These are phyloP conservation scores for Piscicola geometra DNA, from an alignment of 2,888 invertebrate species.

Conservation along the genomic window DNA sequence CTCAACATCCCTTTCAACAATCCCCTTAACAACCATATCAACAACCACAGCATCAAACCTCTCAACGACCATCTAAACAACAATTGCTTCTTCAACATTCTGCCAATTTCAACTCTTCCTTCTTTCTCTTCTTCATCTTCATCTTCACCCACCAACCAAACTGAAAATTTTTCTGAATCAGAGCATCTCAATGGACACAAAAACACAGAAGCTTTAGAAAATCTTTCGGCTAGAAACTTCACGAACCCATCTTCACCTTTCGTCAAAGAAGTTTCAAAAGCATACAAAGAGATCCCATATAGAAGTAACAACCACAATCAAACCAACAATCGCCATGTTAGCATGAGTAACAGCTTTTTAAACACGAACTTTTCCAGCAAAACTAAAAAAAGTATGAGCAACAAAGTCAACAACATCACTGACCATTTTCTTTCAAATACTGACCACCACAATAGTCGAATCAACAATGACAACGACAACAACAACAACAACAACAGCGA, in stretches of 20 bases:
- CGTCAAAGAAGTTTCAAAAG: no score
- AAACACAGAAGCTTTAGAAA: neutral
- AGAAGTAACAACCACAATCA: no score
- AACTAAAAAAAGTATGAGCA: neutral
- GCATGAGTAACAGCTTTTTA: neutral
- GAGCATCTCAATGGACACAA: neutral
- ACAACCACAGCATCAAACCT: no score
- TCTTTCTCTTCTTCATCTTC: neutral
- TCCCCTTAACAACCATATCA: neutral
- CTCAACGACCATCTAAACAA: neutral
- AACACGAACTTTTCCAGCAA: no score
- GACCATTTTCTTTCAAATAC: neutral
- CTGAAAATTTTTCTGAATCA: neutral
- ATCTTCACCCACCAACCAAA: neutral
- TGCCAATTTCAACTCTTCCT: neutral
- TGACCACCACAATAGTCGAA: neutral
- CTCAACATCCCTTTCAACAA: neutral
- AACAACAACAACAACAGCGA: neutral
- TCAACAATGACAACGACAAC: neutral
- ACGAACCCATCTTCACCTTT: no score
- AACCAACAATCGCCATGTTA: neutral
- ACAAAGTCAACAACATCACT: conserved; percentile 1
- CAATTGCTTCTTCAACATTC: neutral
- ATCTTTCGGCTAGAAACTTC: no score
- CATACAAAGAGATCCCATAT: no score